Base-by-base conservation (phyloP, 2,888 invertebrate species). In the Bellardia bayeri region DNA sequence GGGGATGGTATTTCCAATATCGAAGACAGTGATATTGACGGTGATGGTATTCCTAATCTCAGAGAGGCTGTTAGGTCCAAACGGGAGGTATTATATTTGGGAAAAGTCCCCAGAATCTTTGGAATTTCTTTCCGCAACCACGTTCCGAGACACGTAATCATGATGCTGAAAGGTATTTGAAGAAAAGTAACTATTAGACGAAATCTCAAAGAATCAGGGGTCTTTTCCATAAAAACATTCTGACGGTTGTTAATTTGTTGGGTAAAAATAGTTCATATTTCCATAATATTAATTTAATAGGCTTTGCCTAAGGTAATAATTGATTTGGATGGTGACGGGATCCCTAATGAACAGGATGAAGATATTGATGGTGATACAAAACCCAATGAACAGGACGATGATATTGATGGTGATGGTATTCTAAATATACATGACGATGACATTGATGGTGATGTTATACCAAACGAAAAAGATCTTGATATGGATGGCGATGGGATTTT, bases 361-460 rank as follows among this genome's bases (percentile, higher is more conserved):
- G 92, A 90, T 79, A 92, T 92, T 89, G 91, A 89, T 54, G 90
- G 90, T 76, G 90, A 93, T 66, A 89, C 88, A 89, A 87, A 89
- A 14, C 86, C 81, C 3, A 89, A 91, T 72, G 93, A 93, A 84
- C 72, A 90, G 56, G 91, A 91, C 72, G 89, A 89, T 37, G 90
- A 88, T 87, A 90, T 91, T 75, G 90, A 89, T 74, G 90, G 89
- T 2, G 89, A 90, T 76, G 90, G 87, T 37, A 85, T 90, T 68
- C 87, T 88, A 1, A 90, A 90, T 33, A 88, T 89, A 61, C 85
- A 86, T 42, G 89, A 88, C 14, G 78, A 87, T 30, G 86, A 86
- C 61, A 90, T 92, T 78, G 94, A 94, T 89, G 93, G 93, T 90
- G 95, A 94, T 87, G 94, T 94, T 33, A 91, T 91, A 69, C 95